These are phyloP conservation scores for Trichonephila clavata DNA, from an alignment of 1,140 invertebrate species.

Conservation along the genomic window DNA sequence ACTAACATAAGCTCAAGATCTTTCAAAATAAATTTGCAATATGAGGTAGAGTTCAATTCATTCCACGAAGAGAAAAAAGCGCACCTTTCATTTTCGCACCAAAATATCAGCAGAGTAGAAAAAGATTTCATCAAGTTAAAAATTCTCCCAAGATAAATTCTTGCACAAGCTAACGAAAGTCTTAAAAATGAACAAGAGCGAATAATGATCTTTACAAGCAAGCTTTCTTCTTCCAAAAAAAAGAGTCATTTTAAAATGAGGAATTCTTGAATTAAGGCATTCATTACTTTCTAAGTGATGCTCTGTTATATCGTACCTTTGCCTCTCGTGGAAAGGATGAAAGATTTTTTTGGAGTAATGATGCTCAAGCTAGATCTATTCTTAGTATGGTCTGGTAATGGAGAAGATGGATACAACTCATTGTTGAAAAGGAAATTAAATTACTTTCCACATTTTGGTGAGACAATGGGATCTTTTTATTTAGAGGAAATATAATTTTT, in stretches of 20 bases:
- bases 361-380: not conserved
- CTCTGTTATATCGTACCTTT: not conserved
- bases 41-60: not conserved
- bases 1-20: not conserved
- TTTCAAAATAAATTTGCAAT: not conserved
- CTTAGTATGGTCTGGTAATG: not conserved
- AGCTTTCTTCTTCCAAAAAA: conserved; percentile 14
- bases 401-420: not conserved
- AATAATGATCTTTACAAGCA: conserved; percentile 61
- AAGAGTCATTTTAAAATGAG: conserved; percentile 47
- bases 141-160: conserved; percentile 22
- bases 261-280: conserved; percentile 49
- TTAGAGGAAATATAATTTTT: too few relatives aligned
- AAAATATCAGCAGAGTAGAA: not conserved
- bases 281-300: conserved; percentile 62
- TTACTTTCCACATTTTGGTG: not conserved
- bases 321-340: not conserved
- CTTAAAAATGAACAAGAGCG: conserved; percentile 34
- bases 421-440: not conserved
- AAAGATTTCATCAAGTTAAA: not conserved
- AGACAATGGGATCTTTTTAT: not conserved
- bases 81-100: not conserved
- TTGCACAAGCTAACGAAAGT: conserved; percentile 32
- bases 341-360: conserved; percentile 1
- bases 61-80: not conserved